phyloP scores from a whole-genome alignment of 1,140 invertebrate species.

The Aphidius gifuensis region DNA sequence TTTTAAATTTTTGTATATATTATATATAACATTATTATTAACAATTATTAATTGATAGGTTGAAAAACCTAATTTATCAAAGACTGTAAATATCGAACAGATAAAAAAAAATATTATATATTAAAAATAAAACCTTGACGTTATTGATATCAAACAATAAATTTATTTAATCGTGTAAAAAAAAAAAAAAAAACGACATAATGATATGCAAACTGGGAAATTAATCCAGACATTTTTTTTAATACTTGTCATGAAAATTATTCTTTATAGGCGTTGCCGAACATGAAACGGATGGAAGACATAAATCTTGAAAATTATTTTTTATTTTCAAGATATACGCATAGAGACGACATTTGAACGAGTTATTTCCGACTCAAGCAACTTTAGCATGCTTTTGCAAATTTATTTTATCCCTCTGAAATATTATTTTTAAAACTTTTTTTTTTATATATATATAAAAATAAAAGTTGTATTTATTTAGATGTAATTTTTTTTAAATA shows the following conservation, averaged over 20 bases:
- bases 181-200: not conserved
- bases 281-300: constrained; percentile 15
- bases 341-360: constrained; percentile 7
- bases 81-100: constrained; percentile 27
- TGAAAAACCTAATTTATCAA: constrained; percentile 8
- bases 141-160: constrained; percentile 16
- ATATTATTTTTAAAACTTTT: too few species aligned
- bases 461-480: not conserved
- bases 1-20: constrained; percentile 52
- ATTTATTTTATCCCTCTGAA: not conserved
- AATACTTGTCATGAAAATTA: not conserved
- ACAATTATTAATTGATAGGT: constrained; percentile 5
- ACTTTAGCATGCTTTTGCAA: not conserved
- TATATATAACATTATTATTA: constrained; percentile 18
- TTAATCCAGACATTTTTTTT: not conserved
- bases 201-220: too few species aligned
- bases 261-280: not conserved
- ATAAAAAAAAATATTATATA: constrained; percentile 19
- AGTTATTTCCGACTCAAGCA: constrained; percentile 24
- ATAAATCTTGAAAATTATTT: constrained; percentile 25
- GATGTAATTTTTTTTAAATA: constrained; percentile 30
- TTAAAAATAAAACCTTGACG: constrained; percentile 13
- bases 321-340: not conserved
- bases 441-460: not conserved
- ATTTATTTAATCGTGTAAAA: constrained; percentile 23